These are phyloP conservation scores for Pygmarrhopalites habei DNA, from an alignment of 1,140 invertebrate species.

Conservation along the genomic window DNA sequence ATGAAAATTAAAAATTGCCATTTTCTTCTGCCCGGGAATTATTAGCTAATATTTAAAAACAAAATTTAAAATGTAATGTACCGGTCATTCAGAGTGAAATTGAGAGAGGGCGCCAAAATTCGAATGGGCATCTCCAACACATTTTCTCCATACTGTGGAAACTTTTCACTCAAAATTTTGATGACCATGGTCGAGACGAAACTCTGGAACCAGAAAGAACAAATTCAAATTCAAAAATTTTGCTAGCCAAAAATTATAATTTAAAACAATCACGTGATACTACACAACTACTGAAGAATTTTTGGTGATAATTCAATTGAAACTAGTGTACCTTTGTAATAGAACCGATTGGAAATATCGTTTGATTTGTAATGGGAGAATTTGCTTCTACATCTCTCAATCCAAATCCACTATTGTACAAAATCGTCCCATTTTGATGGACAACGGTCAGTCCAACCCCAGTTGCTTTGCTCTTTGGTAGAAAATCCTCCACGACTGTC, in stretches of 20 bases:
- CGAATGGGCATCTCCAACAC: neutral
- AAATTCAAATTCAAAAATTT: neutral
- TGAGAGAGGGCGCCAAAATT: too few relatives aligned
- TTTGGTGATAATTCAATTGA: neutral
- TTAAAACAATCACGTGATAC: neutral
- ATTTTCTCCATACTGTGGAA: neutral
- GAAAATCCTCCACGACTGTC: too few relatives aligned
- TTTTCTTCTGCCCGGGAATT: too few relatives aligned
- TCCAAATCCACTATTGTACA: neutral
- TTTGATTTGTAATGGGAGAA: neutral
- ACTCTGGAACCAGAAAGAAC: neutral
- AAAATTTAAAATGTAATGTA: too few relatives aligned
- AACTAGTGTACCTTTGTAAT: conserved; percentile 16
- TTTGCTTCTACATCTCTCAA: conserved; percentile 3
- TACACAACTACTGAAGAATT: neutral
- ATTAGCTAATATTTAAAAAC: too few relatives aligned
- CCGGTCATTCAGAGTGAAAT: too few relatives aligned
- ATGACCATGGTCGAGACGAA: neutral
- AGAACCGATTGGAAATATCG: conserved; percentile 4
- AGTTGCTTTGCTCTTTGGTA: too few relatives aligned
- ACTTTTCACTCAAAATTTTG: conserved; percentile 1
- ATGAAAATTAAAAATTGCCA: too few relatives aligned
- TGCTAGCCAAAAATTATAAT: neutral
- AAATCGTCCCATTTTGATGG: too few relatives aligned
- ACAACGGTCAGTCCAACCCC: too few relatives aligned